Evolutionary conservation across 2,113 vertebrate species (phyloP), one percentile per base, ranked within the genome.

Genomic region (Solea solea): DNA sequence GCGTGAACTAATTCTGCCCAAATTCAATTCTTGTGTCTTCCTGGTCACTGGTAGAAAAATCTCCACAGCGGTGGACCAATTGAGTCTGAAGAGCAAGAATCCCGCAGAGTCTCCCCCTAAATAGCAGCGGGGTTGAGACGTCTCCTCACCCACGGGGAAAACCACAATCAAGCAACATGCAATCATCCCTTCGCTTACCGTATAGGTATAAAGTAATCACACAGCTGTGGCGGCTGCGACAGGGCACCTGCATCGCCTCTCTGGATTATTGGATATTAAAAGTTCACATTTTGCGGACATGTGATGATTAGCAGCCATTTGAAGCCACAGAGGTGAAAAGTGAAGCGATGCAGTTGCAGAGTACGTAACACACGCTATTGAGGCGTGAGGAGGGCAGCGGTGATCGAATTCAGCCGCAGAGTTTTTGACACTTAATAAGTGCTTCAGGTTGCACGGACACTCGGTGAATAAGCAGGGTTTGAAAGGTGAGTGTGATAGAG

Each of bases 181-280:
- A 84, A 67, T 79, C 69, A 74, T 80, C 76, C 66, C 72, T 56
- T 73, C 69, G 55, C 53, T 76, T 52, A 72, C 67, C 64, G 62
- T 66, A 48, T 66, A 48, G 50, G 25, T 63, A 58, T 60, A 63
- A 66, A 80, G 74, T 68, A 74, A 76, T 85, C 77, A 68, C 60
- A 44, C 39, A 53, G 50, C 58, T 69, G 67, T 49, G 56, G 45
- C 15, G 56, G 67, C 67, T 49, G 10, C 72, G 80, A 70, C 74
- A 70, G 59, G 3, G 53, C 70, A 57, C 74, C 78, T 81, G 53
- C 72, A 85, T 82, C 82, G 78, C 64, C 63, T 69, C 72, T 74
- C 64, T 68, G 58, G 72, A 56, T 78, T 69, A 45, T 53, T 14
- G 2, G 49, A 9, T 60, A 58, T 77, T 65, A 69, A 34, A 69